These are phyloP conservation scores for Urosaurus nigricauda DNA, from an alignment of 2,797 vertebrate species.

Conservation along the genomic window DNA sequence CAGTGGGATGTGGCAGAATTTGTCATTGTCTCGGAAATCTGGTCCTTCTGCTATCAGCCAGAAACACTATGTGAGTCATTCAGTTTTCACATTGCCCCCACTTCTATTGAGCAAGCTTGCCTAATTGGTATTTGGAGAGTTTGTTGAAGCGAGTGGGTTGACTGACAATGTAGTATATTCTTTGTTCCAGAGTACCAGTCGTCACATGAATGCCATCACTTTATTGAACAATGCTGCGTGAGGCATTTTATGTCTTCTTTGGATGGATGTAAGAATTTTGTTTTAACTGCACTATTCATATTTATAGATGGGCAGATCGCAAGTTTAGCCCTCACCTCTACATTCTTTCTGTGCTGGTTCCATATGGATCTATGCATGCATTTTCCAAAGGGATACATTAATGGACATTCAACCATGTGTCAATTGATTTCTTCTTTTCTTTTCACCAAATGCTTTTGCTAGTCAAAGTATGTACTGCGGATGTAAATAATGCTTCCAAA, in stretches of 20 bases:
- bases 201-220: slow-evolving; percentile 49
- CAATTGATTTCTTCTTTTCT: too few species aligned
- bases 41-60: slow-evolving; percentile 47
- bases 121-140: slow-evolving; percentile 49
- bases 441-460: too few species aligned
- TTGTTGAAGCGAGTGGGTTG: slow-evolving; percentile 47
- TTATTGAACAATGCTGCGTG: slow-evolving; percentile 16
- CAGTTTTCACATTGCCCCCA: slow-evolving; percentile 21
- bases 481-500: too few species aligned
- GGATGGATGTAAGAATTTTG: slow-evolving; percentile 26
- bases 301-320: background rate
- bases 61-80: slow-evolving; percentile 57
- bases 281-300: slow-evolving; percentile 22
- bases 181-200: slow-evolving; percentile 46
- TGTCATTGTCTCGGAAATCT: slow-evolving; percentile 57
- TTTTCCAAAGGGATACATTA: background rate
- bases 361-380: background rate
- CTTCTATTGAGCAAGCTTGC: slow-evolving; percentile 46
- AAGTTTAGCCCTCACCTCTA: background rate
- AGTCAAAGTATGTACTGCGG: too few species aligned
- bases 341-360: background rate
- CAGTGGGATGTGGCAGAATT: slow-evolving; percentile 46
- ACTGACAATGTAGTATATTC: slow-evolving; percentile 26
- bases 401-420: background rate
- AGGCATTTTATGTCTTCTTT: background rate